These are phyloP conservation scores for Patagioenas fasciata DNA, from an alignment of 2,113 vertebrate species.

Conservation along the genomic window DNA sequence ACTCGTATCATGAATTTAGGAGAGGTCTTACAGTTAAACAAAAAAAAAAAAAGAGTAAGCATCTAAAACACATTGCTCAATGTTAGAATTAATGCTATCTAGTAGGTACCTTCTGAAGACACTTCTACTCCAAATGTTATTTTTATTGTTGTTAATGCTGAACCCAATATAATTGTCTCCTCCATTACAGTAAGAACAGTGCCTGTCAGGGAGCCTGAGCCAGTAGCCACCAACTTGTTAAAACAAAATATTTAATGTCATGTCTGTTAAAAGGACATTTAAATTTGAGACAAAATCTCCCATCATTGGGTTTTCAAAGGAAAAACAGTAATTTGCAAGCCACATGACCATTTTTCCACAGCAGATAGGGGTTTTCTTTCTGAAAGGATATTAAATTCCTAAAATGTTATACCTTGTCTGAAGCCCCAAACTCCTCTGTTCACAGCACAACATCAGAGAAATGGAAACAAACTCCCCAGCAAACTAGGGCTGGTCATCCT, in stretches of 20 bases:
- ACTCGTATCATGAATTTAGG: neutral
- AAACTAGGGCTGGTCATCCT: neutral
- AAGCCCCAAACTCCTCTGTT: neutral
- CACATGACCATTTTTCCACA: neutral
- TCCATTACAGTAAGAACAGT: neutral
- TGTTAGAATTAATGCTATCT: neutral
- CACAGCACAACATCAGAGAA: neutral
- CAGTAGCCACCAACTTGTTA: neutral
- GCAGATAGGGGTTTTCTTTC: slow-evolving; percentile 24
- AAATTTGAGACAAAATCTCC: slow-evolving; percentile 8
- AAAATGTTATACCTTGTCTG: neutral
- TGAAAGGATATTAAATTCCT: slow-evolving; percentile 15
- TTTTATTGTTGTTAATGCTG: neutral
- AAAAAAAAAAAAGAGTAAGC: neutral
- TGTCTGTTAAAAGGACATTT: neutral
- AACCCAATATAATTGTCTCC: neutral
- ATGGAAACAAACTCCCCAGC: neutral
- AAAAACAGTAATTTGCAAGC: slow-evolving; percentile 2
- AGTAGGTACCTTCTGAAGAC: neutral
- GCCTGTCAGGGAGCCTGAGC: neutral
- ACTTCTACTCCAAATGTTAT: neutral
- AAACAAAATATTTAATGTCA: neutral
- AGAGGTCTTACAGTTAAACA: neutral
- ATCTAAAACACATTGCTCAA: neutral
- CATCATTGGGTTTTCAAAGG: slow-evolving; percentile 3